Percentiles rank a stretch among this genome's conserved stretches.
These are phyloP conservation scores for Notoglanidium macrostoma DNA, from an alignment of 2,797 vertebrate species.

Conservation along the genomic window DNA sequence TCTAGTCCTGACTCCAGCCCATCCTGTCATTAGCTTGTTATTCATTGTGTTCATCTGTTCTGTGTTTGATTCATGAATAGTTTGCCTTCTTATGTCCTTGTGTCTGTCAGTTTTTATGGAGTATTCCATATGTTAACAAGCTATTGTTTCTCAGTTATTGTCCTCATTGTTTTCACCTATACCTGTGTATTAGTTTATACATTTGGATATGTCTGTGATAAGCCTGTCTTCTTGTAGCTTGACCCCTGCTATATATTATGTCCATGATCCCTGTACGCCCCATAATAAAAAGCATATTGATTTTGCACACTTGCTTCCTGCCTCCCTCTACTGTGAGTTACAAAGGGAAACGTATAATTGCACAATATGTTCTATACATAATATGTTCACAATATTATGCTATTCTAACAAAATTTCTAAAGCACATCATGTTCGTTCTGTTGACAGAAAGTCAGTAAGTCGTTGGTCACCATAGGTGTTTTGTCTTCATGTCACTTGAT, in stretches of 20 bases:
- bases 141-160: not conserved
- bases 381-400: not conserved
- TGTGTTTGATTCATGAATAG: not conserved
- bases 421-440: not conserved
- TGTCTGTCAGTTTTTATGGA: not conserved
- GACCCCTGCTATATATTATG: not conserved
- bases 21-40: not conserved
- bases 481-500: not conserved
- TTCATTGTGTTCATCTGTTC: not conserved
- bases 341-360: not conserved
- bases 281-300: not conserved
- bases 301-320: not conserved
- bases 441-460: not conserved
- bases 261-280: not conserved
- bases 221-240: not conserved
- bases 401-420: not conserved
- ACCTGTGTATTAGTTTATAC: not conserved
- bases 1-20: not conserved
- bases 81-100: not conserved
- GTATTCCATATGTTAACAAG: not conserved
- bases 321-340: not conserved
- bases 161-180: not conserved
- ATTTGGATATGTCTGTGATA: not conserved
- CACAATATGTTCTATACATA: not conserved
- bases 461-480: not conserved